A percentile compares a stretch with the other conserved stretches of the same genome.
Evolutionary conservation across 2,888 invertebrate genomes (phyloP).

Genomic region (Sussaba pulchella): DNA sequence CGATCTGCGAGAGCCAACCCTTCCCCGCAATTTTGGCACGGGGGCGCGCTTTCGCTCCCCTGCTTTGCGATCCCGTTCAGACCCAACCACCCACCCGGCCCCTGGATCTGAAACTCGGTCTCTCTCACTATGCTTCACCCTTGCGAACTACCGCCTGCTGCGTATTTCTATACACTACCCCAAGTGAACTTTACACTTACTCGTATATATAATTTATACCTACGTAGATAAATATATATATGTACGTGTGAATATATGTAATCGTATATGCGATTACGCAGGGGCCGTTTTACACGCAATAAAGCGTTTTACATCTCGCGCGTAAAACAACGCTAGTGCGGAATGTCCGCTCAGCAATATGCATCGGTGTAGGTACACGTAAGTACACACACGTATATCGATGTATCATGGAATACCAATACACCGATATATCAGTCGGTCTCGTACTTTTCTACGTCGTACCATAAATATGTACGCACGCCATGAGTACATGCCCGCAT

Average conservation of each 20-base stretch:
- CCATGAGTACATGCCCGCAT: background rate
- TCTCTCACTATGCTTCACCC: slow-evolving; percentile 57
- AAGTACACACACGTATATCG: slow-evolving; percentile 23
- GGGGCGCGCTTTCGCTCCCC: slow-evolving; percentile 64
- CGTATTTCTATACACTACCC: slow-evolving; percentile 17
- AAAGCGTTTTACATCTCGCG: slow-evolving; percentile 62
- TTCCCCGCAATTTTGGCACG: slow-evolving; percentile 58
- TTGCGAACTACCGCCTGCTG: slow-evolving; percentile 55
- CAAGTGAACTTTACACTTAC: slow-evolving; percentile 1
- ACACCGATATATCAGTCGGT: slow-evolving; percentile 25
- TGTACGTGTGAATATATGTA: slow-evolving; percentile 9
- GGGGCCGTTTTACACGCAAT: slow-evolving; percentile 62
- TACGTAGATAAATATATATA: slow-evolving; percentile 17
- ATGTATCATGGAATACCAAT: slow-evolving; percentile 22
- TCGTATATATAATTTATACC: background rate
- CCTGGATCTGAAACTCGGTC: slow-evolving; percentile 41
- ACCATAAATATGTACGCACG: slow-evolving; percentile 25
- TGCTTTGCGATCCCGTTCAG: slow-evolving; percentile 53
- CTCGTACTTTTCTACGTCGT: slow-evolving; percentile 16
- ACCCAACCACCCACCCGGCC: background rate
- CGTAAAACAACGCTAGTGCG: slow-evolving; percentile 59
- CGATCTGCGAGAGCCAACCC: slow-evolving; percentile 68
- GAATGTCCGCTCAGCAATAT: slow-evolving; percentile 40
- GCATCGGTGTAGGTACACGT: background rate
- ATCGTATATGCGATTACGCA: slow-evolving; percentile 37